Evolutionary conservation across 2,888 invertebrate species (phyloP), one percentile per base, ranked within the genome.

Genomic region (Hesperia comma): DNA sequence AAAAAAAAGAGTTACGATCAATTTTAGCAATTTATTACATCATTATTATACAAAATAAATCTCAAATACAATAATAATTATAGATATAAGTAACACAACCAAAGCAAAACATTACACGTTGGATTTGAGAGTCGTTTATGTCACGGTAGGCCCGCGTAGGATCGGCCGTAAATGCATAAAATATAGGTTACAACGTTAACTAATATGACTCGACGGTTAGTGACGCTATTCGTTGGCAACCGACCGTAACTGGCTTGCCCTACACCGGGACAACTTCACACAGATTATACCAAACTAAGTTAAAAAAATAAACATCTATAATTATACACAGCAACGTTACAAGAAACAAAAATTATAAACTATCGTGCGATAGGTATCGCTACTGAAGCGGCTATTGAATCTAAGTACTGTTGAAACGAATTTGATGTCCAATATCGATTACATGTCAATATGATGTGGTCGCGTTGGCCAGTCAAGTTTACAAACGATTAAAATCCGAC

Each of bases 1-100:
- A n/a, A 49, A 69, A 73, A 70, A 68, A 71, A 69, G 76, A 68
- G n/a, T 53, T 66, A 60, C 54, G 67, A 72, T 78, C 73, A 83
- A 84, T 86, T 88, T 89, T 87, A 90, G 86, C 89, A 87, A 86
- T 92, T 91, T 92, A 92, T 90, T 92, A 90, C 88, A 89, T 87
- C 85, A 87, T 90, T 90, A 91, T 88, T 86, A 87, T 90, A 91
- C 90, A 92, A 92, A 92, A 92, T 92, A 90, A 90, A 90, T 90
- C 87, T 91, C 91, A 90, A 89, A 90, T 92, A 90, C 86, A 88
- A 86, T 90, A 88, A 88, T 88, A 86, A 88, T 87, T 83, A 83
- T 84, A 86, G 83, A 41, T 88, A 89, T 88, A 90, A 88, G 88
- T 91, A 92, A 92, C 92, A 92, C 92, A 92, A 92, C 92, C 92